Conservation (phyloP, 2,888 invertebrate species). For the Rugalucina vietnamica region DNA sequence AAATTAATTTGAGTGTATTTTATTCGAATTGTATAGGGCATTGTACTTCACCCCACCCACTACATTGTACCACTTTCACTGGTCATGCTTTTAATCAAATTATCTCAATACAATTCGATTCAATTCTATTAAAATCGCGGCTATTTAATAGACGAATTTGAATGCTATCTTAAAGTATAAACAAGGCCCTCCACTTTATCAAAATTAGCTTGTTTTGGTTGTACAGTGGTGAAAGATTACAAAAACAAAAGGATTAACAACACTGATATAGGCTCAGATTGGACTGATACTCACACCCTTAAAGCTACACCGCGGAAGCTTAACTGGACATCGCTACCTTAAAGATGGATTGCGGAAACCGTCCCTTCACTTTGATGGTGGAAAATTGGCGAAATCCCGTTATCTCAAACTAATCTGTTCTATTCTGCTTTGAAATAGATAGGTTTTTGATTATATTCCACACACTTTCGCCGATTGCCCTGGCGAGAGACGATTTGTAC, state of each 20-base stretch:
- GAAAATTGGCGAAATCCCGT: not conserved
- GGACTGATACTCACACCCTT: not conserved
- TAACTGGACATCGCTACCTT: not conserved
- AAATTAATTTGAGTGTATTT: not conserved
- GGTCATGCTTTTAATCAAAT: not conserved
- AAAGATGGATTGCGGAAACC: not conserved
- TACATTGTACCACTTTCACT: not conserved
- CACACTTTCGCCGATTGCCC: conserved; percentile 41
- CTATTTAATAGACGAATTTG: not conserved
- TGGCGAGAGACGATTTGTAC: not conserved
- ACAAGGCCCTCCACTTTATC: conserved; percentile 46
- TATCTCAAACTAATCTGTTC: not conserved
- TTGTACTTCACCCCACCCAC: not conserved
- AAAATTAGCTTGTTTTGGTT: conserved; percentile 48
- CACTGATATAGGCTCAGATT: not conserved
- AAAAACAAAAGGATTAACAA: conserved; percentile 47
- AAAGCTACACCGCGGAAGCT: not conserved
- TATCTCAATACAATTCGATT: conserved; percentile 7
- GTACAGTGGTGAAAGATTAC: conserved; percentile 56
- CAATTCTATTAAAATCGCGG: not conserved
- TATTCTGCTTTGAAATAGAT: conserved; percentile 48
- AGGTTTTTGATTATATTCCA: conserved; percentile 56
- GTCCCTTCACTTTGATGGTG: not conserved
- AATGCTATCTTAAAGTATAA: conserved; percentile 12
- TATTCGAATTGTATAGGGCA: not conserved